Evolutionary conservation across 2,113 vertebrate species (phyloP), one percentile per base, ranked within the genome.

Genomic region (Siniperca knerii): DNA sequence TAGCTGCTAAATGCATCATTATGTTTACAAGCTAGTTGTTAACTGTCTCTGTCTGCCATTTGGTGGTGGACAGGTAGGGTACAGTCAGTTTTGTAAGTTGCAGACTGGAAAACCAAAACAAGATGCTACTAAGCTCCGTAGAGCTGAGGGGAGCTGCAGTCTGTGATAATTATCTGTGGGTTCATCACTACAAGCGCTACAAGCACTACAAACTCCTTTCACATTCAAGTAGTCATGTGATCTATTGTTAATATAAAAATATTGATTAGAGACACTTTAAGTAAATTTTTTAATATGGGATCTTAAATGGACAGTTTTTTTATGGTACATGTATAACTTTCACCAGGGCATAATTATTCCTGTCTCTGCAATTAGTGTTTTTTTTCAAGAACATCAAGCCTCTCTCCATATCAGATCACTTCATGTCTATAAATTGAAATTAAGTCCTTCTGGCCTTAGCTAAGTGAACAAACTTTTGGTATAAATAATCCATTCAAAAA

Each of bases 351-450:
- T 82, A 78, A 85, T 87, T 76, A 52, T 72, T 71, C 35, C 77
- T 35, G n/a, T 44, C 64, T 61, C 0, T 61, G 18, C 61, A 11
- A 44, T 60, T 50, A 29, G 13, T 21, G 9, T 74, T 67, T 23
- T 10, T 55, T 42, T n/a, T 23, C 23, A 25, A 23, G 21, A 42
- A 55, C 11, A 60, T 55, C 15, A 78, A 55, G 21, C 29, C 35
- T 62, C 35, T 62, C 48, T 79, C 48, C 29, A 58, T 62, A 71
- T 81, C 52, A 75, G 57, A 73, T 80, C 40, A 67, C 48, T 65
- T 60, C 40, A 83, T 57, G 69, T 25, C 67, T 64, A 52, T 67
- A 79, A 84, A 92, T 81, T 92, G 75, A 90, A 90, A 77, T 70
- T 9, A 78, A 54, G 37, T 71, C 67, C 60, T 84, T 74, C 77